Evolutionary conservation across 2,113 vertebrate genomes (phyloP).

Genomic region (Oryzias melastigma): DNA sequence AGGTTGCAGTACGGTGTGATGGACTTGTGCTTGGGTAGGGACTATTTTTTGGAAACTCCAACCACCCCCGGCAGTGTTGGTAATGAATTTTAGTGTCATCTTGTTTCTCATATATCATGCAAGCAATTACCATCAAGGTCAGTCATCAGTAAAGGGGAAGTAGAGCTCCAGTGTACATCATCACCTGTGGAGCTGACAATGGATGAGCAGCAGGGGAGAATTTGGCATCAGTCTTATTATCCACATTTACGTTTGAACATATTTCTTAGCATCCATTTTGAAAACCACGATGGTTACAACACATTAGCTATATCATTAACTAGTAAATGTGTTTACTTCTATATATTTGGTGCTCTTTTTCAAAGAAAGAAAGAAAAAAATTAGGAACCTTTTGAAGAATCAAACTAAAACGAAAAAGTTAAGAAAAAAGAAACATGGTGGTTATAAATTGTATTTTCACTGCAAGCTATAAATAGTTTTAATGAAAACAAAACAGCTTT

Average conservation of each 20-base stretch:
- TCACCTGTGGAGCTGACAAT: constrained; percentile 18
- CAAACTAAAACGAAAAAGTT: too few species aligned
- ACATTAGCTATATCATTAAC: too few species aligned
- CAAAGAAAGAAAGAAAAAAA: neutral
- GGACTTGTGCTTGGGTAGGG: constrained; percentile 9
- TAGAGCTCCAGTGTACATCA: constrained; percentile 7
- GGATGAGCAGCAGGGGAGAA: constrained; percentile 19
- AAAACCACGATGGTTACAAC: neutral
- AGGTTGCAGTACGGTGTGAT: constrained; percentile 6
- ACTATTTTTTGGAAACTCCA: constrained; percentile 10
- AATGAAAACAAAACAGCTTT: too few species aligned
- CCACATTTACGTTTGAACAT: neutral
- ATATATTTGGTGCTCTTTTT: neutral
- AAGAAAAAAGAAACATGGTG: too few species aligned
- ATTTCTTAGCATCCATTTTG: neutral
- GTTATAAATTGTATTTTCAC: too few species aligned
- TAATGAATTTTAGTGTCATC: constrained; percentile 31
- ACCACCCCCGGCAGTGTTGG: constrained; percentile 17
- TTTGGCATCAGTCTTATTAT: constrained; percentile 1
- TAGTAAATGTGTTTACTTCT: neutral
- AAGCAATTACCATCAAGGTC: constrained; percentile 46
- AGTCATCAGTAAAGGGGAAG: constrained; percentile 15
- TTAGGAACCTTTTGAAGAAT: neutral
- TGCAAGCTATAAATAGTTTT: too few species aligned
- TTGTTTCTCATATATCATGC: constrained; percentile 28